phyloP scores from a whole-genome alignment of 2,113 vertebrate genomes.

The Callopanchax toddi region DNA sequence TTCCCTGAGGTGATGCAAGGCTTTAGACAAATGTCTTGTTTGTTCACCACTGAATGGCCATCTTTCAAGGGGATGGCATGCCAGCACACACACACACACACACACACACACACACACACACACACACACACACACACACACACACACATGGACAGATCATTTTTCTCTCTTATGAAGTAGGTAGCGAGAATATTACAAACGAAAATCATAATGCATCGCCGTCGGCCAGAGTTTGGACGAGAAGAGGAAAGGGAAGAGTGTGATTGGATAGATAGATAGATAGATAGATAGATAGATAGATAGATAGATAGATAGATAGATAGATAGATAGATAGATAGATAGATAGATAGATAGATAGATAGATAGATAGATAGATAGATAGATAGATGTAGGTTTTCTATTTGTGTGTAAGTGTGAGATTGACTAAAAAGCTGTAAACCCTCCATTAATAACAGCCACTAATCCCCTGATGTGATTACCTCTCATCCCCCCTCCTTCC shows the following conservation, averaged over 20 bases:
- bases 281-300: conserved; percentile 35
- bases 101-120: conserved; percentile 53
- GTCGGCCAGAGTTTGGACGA: conserved; percentile 57
- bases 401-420: conserved; percentile 16
- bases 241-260: conserved; percentile 62
- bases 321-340: conserved; percentile 20
- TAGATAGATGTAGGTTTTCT: conserved; percentile 18
- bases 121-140: conserved; percentile 10
- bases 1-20: conserved; percentile 77
- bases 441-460: conserved; percentile 78
- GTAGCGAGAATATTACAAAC: conserved; percentile 78
- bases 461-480: conserved; percentile 81
- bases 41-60: conserved; percentile 77
- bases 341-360: conserved; percentile 31
- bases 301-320: conserved; percentile 21
- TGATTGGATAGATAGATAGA: conserved; percentile 55
- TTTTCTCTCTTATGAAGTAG: conserved; percentile 74
- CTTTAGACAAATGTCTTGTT: conserved; percentile 81
- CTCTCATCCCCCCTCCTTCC: conserved; percentile 53
- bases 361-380: conserved; percentile 23
- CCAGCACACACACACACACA: conserved; percentile 41
- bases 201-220: conserved; percentile 72
- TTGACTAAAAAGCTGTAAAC: conserved; percentile 56
- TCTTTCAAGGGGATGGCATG: conserved; percentile 72
- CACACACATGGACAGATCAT: conserved; percentile 51